These are phyloP conservation scores for Trachelus troglodyta DNA, from an alignment of 2,888 invertebrate species.

Conservation along the genomic window DNA sequence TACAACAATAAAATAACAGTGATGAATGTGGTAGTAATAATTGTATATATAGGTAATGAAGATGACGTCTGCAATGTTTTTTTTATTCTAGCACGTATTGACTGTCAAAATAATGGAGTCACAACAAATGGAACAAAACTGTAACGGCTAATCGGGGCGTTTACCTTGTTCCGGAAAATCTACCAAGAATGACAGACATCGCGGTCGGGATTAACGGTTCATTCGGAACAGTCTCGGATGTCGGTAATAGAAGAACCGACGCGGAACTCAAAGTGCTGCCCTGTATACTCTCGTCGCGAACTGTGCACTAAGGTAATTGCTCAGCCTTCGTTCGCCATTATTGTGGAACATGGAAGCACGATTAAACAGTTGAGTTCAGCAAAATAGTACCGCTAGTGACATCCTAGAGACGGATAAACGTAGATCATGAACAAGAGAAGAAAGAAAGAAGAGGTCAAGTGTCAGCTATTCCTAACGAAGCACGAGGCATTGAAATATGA, in stretches of 20 bases:
- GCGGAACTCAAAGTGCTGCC: not conserved
- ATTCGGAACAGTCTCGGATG: not conserved
- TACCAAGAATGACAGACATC: not conserved
- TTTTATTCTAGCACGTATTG: not conserved
- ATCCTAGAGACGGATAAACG: not conserved
- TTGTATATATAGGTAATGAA: not conserved
- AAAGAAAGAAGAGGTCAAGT: constrained; percentile 13
- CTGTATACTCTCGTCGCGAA: not conserved
- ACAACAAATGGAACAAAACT: not conserved
- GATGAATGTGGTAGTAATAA: not conserved
- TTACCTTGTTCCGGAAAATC: not conserved
- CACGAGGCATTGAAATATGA: not conserved
- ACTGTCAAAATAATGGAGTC: not conserved
- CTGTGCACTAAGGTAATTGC: not conserved
- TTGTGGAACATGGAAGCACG: not conserved
- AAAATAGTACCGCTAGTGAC: not conserved
- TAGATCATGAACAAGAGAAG: constrained; percentile 8
- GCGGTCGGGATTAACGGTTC: not conserved
- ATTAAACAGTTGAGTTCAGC: not conserved
- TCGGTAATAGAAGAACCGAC: not conserved
- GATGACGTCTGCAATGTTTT: not conserved
- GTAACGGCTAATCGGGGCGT: not conserved
- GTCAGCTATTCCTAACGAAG: not conserved
- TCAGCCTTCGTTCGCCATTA: not conserved
- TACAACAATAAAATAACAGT: not conserved